Conservation (phyloP, 2,888 invertebrate genomes). For the Drosophila kuntzei region DNA sequence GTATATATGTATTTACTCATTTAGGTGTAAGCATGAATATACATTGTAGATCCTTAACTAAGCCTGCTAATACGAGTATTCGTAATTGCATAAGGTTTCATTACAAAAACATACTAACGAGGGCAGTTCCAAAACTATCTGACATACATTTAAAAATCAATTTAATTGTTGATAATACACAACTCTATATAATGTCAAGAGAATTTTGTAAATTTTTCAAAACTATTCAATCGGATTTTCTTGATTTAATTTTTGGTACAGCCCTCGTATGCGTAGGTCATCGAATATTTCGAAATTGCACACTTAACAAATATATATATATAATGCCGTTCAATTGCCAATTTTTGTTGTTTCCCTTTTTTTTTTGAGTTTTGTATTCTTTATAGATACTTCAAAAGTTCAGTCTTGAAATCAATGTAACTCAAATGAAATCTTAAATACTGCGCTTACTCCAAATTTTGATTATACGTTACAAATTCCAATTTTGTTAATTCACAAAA, state of each 20-base stretch:
- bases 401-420: slow-evolving; percentile 77
- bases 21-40: background rate
- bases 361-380: too few relatives aligned
- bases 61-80: slow-evolving; percentile 2
- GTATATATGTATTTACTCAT: background rate
- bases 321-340: slow-evolving; percentile 44
- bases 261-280: slow-evolving; percentile 11
- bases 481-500: slow-evolving; percentile 28
- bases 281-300: slow-evolving; percentile 54
- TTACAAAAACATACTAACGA: background rate
- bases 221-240: background rate
- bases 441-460: slow-evolving; percentile 60
- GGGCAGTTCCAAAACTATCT: background rate
- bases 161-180: background rate
- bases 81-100: background rate
- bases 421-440: slow-evolving; percentile 61
- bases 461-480: slow-evolving; percentile 58
- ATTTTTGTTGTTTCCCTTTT: slow-evolving; percentile 11
- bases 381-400: slow-evolving; percentile 76
- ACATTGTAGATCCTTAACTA: slow-evolving; percentile 2
- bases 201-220: background rate
- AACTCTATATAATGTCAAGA: background rate
- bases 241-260: background rate
- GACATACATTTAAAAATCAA: background rate
- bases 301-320: slow-evolving; percentile 44